Evolutionary conservation across 2,113 vertebrate genomes (phyloP), one percentile per base, ranked within the genome.

Genomic region (Cochlearius cochlearius): DNA sequence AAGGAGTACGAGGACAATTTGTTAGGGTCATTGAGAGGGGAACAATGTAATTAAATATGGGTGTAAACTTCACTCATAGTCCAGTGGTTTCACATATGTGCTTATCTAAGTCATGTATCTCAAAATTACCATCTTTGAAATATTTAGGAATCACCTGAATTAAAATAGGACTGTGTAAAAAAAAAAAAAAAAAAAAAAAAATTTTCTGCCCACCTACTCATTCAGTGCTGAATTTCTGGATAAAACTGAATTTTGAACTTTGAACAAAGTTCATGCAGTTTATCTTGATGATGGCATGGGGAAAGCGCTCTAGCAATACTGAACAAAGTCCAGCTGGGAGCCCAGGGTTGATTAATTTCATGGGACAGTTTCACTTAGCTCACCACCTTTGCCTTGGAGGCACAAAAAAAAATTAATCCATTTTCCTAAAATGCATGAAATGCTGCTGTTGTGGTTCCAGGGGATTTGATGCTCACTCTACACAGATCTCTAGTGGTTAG

Each of bases 201-300:
- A 7, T 50, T 86, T 85, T 73, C 25, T 53, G 39, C 36, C 23
- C 25, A 29, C 34, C 9, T 55, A 17, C 62, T 92, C 10, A 49
- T 84, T 93, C 79, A 69, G 0, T 88, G 20, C 9, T 29, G n/a
- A 83, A 69, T 80, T 86, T 59, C 50, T 92, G 45, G 32, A 63
- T 91, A 66, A 83, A 94, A 88, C 29, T 72, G 55, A 25, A 45
- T 56, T 92, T 82, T 77, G 75, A 77, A 94, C 92, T 94, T 91
- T 38, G 73, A 75, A 60, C 72, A 52, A 29, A 59, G 45, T 71
- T 74, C 6, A n/a, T 18, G 21, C 19, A 59, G 19, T 60, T 82
- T 52, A 69, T 86, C 22, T 77, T 92, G n/a, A 60, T 85, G 34
- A 47, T 76, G 53, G 26, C 27, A 18, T 22, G 23, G 66, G 14